A percentile compares a stretch with the other conserved stretches of the same genome.
phyloP scores from a whole-genome alignment of 2,797 vertebrate genomes.

The Darevskia mixta region DNA sequence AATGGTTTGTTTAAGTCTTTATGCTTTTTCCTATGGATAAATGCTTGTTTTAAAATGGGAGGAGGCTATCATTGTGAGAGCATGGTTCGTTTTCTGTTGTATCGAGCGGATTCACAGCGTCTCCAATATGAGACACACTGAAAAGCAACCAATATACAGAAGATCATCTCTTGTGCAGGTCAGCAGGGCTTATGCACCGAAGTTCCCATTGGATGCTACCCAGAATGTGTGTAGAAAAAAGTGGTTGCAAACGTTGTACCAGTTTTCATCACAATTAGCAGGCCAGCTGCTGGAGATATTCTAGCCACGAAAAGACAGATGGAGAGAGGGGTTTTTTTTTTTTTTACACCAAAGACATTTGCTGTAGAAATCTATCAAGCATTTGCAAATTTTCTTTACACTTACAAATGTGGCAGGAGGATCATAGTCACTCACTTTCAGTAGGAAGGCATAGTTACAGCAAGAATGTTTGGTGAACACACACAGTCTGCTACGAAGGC shows the following conservation, averaged over 20 bases:
- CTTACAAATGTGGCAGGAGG: neutral
- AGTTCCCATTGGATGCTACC: neutral
- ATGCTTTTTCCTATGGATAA: neutral
- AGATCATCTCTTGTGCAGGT: neutral
- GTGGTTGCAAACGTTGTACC: neutral
- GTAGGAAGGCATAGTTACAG: neutral
- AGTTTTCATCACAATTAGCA: conserved; percentile 30
- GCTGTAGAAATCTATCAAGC: neutral
- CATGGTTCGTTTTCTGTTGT: neutral
- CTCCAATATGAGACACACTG: neutral
- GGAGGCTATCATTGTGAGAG: neutral
- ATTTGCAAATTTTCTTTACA: neutral
- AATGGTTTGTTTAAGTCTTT: neutral
- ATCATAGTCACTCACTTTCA: neutral
- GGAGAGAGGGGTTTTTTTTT: neutral
- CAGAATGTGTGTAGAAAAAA: neutral
- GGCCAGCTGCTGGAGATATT: conserved; percentile 22
- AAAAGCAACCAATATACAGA: neutral
- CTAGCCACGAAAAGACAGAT: conserved; percentile 11
- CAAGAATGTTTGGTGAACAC: neutral
- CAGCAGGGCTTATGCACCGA: neutral
- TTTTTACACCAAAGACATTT: conserved; percentile 6
- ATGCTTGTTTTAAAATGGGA: neutral
- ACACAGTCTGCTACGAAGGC: neutral
- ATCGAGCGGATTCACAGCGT: neutral